Evolutionary conservation across 2,113 vertebrate species (phyloP).

Genomic region (Dendropsophus ebraccatus): DNA sequence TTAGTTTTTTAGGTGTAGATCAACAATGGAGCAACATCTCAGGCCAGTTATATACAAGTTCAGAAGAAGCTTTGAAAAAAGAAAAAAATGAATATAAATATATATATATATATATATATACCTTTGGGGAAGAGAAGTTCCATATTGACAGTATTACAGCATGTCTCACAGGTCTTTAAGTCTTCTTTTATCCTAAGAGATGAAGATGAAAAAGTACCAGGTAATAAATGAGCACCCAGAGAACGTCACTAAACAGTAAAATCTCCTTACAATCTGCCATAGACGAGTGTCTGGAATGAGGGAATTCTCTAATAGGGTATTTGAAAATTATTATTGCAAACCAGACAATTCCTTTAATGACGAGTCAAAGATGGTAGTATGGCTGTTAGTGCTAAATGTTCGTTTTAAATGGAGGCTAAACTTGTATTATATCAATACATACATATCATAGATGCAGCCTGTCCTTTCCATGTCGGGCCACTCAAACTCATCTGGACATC

Average conservation of each 20-base stretch:
- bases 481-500: slow-evolving; percentile 64
- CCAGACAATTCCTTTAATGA: not conserved
- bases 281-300: no score
- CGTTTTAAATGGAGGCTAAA: not conserved
- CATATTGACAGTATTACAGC: slow-evolving; percentile 63
- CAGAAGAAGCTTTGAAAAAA: no score
- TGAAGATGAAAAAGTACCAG: not conserved
- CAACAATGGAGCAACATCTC: not conserved
- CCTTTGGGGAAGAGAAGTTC: slow-evolving; percentile 74
- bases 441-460: slow-evolving; percentile 31
- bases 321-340: not conserved
- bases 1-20: not conserved
- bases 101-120: slow-evolving; percentile 60
- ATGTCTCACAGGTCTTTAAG: slow-evolving; percentile 62
- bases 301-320: no score
- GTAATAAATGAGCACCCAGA: not conserved
- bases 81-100: no score
- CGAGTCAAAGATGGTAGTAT: no score
- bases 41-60: not conserved
- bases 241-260: no score
- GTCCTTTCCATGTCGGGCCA: slow-evolving; percentile 69
- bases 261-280: no score
- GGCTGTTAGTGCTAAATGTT: no score
- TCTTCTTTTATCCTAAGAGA: slow-evolving; percentile 66
- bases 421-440: not conserved